Base-by-base conservation (phyloP, 2,113 vertebrate genomes). In the Scolopax mira region DNA sequence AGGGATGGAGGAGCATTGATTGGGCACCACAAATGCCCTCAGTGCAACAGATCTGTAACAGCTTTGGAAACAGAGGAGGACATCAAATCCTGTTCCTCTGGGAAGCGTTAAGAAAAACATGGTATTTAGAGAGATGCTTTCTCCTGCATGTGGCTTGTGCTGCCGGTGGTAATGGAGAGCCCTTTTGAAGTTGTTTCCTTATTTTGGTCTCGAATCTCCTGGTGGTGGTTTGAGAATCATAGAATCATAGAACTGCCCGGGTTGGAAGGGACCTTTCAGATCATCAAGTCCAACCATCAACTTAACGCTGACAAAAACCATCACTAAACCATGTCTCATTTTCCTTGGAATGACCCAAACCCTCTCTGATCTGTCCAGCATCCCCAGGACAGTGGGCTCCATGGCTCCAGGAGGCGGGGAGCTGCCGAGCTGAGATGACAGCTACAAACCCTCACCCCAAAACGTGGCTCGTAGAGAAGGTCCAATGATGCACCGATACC, bases 1-100 rank as follows among this genome's bases (percentile, higher is more conserved):
- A 27, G 77, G 12, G 60, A n/a, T 46, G 73, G 87, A 79, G 71
- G 44, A 46, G 25, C 41, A 71, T 89, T 77, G 78, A 49, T 85
- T 42, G 84, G 22, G 61, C 49, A 23, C n/a, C 7, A 4, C 52
- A 86, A 84, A 58, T 44, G 39, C 22, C 88, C 72, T 31, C 28
- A 28, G 71, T 66, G 54, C 84, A 79, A 39, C 65, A 57, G 81
- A 77, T 64, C 81, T 66, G 16, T 54, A 61, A 23, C 4, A 51
- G 80, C 52, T 77, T 89, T 87, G 75, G 93, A 66, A 71, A 46
- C 54, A 39, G 42, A 58, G 65, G 52, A 85, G 41, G 52, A 58
- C 33, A 66, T 46, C 65, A 89, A 88, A 92, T 90, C 89, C 81
- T 64, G 39, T 65, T 75, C 60, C 79, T 86, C 44, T 66, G 71